phyloP scores from a whole-genome alignment of 2,797 vertebrate genomes.

The Pseudochromis fuscus region DNA sequence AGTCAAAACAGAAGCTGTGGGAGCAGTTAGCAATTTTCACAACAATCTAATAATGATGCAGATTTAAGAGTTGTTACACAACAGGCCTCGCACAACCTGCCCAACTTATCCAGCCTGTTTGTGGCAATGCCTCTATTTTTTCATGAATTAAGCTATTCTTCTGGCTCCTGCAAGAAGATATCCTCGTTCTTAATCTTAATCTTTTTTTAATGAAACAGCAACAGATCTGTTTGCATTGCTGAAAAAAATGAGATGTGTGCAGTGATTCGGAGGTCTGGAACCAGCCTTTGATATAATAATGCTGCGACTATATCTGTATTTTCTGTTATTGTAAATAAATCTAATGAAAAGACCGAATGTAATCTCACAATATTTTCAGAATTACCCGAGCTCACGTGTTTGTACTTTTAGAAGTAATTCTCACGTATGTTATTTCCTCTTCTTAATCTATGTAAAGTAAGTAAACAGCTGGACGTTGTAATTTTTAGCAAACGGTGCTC shows the following conservation, averaged over 20 bases:
- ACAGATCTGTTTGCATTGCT: not conserved
- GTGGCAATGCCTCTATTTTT: not conserved
- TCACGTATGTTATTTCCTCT: not conserved
- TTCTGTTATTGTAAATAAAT: conserved; percentile 17
- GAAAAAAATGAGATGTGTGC: conserved; percentile 16
- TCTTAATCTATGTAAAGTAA: not conserved
- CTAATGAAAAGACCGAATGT: not conserved
- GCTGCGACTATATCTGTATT: not conserved
- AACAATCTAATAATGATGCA: conserved; percentile 26
- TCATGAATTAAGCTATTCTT: not conserved
- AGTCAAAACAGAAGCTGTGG: conserved; percentile 22
- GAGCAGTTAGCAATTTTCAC: conserved; percentile 13
- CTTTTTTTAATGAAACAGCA: conserved; percentile 2
- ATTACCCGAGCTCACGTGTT: not conserved
- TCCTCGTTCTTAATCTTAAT: conserved; percentile 5
- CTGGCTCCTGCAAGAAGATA: not conserved
- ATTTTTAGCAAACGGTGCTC: not conserved
- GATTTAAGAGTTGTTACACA: conserved; percentile 7
- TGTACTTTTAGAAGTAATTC: not conserved
- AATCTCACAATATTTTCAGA: not conserved
- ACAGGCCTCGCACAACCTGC: not conserved
- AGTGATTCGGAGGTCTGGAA: conserved; percentile 21
- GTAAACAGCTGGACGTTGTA: not conserved
- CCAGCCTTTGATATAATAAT: not conserved
- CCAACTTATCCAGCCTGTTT: not conserved